A percentile compares a stretch with the other conserved stretches of the same genome.
phyloP scores from a whole-genome alignment of 2,797 vertebrate species.

The Lacerta agilis region DNA sequence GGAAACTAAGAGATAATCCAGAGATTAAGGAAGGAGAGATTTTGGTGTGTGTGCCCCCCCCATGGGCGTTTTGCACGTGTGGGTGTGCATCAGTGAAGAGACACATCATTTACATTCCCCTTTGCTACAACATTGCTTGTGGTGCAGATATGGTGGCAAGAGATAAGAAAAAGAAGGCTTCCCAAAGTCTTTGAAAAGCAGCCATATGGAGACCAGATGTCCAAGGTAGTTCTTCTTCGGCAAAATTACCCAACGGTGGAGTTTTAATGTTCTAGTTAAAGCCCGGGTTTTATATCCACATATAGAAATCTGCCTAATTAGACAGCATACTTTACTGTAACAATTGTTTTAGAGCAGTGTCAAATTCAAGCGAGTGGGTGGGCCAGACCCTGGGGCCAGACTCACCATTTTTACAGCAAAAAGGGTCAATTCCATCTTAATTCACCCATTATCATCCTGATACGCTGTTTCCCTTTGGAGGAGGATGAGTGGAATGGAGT shows the following conservation, averaged over 20 bases:
- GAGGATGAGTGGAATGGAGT: neutral
- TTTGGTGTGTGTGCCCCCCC: neutral
- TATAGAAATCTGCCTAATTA: conserved; percentile 40
- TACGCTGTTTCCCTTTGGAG: neutral
- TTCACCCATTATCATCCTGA: neutral
- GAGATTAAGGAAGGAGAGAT: conserved; percentile 35
- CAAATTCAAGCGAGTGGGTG: neutral
- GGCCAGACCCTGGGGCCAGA: too few species aligned
- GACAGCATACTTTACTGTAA: conserved; percentile 30
- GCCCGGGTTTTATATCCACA: conserved; percentile 41
- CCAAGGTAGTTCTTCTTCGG: conserved; percentile 53
- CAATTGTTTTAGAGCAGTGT: conserved; percentile 12
- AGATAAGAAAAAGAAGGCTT: conserved; percentile 62
- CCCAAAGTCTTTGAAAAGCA: conserved; percentile 67
- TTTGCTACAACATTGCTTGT: conserved; percentile 59
- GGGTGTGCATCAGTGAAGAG: conserved; percentile 30
- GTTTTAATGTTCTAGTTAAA: conserved; percentile 56
- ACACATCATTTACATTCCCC: conserved; percentile 51
- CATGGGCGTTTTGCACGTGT: neutral
- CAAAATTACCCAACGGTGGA: conserved; percentile 64
- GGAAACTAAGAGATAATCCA: conserved; percentile 33
- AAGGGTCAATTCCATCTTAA: neutral
- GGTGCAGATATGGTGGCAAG: conserved; percentile 44
- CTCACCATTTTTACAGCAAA: neutral
- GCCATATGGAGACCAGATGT: conserved; percentile 66